A percentile compares a stretch with the other conserved stretches of the same genome.
Evolutionary conservation across 2,797 vertebrate species (phyloP).

Genomic region (Agapornis canus): DNA sequence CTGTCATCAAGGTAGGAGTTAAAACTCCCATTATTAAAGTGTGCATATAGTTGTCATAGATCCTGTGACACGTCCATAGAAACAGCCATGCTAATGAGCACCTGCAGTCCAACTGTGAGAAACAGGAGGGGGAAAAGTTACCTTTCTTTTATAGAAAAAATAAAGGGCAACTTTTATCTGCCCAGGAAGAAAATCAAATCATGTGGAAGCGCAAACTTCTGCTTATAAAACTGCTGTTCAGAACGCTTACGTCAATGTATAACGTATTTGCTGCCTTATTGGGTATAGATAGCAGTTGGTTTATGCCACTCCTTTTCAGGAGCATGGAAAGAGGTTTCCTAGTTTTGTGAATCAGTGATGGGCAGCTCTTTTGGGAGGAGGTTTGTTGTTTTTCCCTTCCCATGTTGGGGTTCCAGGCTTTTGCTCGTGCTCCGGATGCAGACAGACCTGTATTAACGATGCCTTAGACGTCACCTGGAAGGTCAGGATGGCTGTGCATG

Average conservation of each 20-base stretch:
- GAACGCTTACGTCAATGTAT: not conserved
- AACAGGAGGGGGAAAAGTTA: not conserved
- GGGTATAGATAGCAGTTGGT: not conserved
- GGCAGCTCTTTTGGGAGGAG: not conserved
- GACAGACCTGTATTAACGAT: not conserved
- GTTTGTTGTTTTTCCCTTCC: not conserved
- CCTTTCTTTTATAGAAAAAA: not conserved
- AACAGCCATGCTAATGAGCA: not conserved
- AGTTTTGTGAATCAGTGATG: not conserved
- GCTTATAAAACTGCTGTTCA: not conserved
- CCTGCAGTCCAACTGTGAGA: not conserved
- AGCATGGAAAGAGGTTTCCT: not conserved
- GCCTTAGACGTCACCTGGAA: not conserved
- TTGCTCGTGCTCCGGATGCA: not conserved
- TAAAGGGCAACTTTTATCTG: not conserved
- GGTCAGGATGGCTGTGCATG: not conserved
- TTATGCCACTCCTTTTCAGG: not conserved
- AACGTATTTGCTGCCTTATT: not conserved
- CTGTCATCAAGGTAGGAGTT: not conserved
- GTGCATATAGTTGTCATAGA: fast-evolving
- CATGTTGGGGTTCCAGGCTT: not conserved
- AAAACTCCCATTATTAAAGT: not conserved
- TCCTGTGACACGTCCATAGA: not conserved
- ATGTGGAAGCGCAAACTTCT: not conserved
- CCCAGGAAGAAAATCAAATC: not conserved